These are phyloP conservation scores for Lethrus apterus DNA, from an alignment of 1,140 invertebrate genomes.

Conservation along the genomic window DNA sequence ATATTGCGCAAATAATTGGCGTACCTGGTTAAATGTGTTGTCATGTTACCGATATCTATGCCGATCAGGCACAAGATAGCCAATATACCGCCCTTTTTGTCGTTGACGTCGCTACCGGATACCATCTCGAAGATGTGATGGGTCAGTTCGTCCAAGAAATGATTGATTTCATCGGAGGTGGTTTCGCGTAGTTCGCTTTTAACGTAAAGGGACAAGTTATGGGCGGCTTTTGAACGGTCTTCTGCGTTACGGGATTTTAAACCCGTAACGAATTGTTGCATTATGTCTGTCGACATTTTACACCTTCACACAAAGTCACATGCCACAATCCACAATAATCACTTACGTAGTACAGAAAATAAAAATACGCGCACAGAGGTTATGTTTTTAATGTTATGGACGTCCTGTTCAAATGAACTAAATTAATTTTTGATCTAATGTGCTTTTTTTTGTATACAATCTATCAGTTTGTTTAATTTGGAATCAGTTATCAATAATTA, in stretches of 20 bases:
- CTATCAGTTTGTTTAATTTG: too few relatives aligned
- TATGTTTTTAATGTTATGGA: too few relatives aligned
- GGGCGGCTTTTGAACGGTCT: constrained; percentile 71
- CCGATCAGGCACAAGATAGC: constrained; percentile 91
- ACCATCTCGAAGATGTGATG: constrained; percentile 96
- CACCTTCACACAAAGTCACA: constrained; percentile 2
- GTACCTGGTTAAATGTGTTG: constrained; percentile 83
- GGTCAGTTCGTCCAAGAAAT: constrained; percentile 92
- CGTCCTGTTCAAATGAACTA: too few relatives aligned
- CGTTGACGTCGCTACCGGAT: constrained; percentile 82
- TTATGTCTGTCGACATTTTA: constrained; percentile 54
- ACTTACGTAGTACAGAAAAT: too few relatives aligned
- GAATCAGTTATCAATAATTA: too few relatives aligned
- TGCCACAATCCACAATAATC: background rate
- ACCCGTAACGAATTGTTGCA: constrained; percentile 74
- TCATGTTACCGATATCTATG: constrained; percentile 87
- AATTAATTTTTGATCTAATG: too few relatives aligned
- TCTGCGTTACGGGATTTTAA: constrained; percentile 87
- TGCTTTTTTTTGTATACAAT: too few relatives aligned
- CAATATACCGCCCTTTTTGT: constrained; percentile 91
- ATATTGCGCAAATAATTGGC: constrained; percentile 88
- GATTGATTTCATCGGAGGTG: constrained; percentile 80
- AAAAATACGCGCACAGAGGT: too few relatives aligned
- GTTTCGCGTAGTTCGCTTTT: constrained; percentile 88
- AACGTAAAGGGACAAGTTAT: constrained; percentile 83